These are phyloP conservation scores for Chloromyia formosa DNA, from an alignment of 2,888 invertebrate species.

Conservation along the genomic window DNA sequence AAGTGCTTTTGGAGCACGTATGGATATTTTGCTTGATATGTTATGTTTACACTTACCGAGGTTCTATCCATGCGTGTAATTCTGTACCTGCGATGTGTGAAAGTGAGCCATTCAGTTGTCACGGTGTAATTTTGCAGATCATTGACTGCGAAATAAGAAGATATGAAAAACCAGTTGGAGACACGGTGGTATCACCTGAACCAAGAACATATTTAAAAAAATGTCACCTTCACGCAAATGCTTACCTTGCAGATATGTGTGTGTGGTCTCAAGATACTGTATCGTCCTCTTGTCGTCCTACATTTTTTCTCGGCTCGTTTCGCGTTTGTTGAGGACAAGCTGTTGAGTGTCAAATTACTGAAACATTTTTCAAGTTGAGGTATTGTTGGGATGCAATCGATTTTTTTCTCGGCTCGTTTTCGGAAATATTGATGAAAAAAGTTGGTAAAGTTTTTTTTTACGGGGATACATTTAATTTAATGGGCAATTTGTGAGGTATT, in stretches of 20 bases:
- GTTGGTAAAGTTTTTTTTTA: not conserved
- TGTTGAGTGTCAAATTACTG: not conserved
- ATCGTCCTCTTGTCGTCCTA: not conserved
- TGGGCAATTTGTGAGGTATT: too few relatives aligned
- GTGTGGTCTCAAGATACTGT: not conserved
- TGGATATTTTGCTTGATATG: too few relatives aligned
- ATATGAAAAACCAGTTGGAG: constrained; percentile 27
- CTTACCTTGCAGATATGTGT: not conserved
- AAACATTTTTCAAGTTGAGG: not conserved
- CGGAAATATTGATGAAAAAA: not conserved
- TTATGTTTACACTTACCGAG: not conserved
- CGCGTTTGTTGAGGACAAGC: not conserved
- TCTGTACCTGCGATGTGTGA: constrained; percentile 3
- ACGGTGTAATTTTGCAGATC: constrained; percentile 27
- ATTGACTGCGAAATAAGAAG: constrained; percentile 29
- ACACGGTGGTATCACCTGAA: too few relatives aligned
- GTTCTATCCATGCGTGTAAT: constrained; percentile 9
- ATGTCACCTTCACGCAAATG: not conserved
- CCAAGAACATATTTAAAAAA: too few relatives aligned
- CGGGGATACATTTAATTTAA: too few relatives aligned
- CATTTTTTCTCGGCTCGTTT: not conserved
- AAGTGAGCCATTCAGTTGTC: constrained; percentile 23
- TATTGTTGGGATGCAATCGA: not conserved
- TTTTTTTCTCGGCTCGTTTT: not conserved
- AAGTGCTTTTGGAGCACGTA: too few relatives aligned